A percentile compares a stretch with the other conserved stretches of the same genome.
These are phyloP conservation scores for Campopleginae sp. DNA, from an alignment of 2,888 invertebrate species.

Conservation along the genomic window DNA sequence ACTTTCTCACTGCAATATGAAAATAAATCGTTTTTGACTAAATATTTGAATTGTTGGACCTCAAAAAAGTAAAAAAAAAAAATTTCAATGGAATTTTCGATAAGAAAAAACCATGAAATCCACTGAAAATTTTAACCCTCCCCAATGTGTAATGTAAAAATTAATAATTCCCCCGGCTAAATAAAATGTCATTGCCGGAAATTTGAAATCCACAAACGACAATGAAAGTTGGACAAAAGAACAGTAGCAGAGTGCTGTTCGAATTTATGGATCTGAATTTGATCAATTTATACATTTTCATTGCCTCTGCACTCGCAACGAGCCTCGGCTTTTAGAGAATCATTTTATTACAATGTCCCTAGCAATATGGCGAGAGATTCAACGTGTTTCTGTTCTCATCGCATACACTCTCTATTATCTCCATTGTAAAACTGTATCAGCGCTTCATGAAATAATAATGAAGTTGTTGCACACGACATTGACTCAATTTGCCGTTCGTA, in stretches of 20 bases:
- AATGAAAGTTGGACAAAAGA: background rate
- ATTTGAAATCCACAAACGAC: background rate
- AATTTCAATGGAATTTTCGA: background rate
- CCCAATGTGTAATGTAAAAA: too few species aligned
- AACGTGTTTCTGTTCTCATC: background rate
- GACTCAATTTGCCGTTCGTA: conserved; percentile 3
- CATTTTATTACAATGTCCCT: background rate
- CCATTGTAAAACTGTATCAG: conserved; percentile 1
- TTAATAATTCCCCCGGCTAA: too few species aligned
- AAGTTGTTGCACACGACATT: background rate
- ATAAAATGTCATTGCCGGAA: background rate
- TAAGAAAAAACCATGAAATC: too few species aligned
- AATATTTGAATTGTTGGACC: background rate
- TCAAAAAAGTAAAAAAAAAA: background rate
- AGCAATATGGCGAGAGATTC: background rate
- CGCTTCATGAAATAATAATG: conserved; percentile 12
- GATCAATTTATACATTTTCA: background rate
- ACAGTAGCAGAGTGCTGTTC: background rate
- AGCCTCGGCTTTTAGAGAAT: background rate
- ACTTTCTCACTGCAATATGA: background rate
- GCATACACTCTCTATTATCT: conserved; percentile 7
- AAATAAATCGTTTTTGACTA: background rate
- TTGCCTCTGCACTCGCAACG: background rate
- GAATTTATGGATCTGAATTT: background rate
- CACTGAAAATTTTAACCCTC: too few species aligned